Conservation (phyloP, 2,113 vertebrate species). For the Sinocyclocheilus anophthalmus region DNA sequence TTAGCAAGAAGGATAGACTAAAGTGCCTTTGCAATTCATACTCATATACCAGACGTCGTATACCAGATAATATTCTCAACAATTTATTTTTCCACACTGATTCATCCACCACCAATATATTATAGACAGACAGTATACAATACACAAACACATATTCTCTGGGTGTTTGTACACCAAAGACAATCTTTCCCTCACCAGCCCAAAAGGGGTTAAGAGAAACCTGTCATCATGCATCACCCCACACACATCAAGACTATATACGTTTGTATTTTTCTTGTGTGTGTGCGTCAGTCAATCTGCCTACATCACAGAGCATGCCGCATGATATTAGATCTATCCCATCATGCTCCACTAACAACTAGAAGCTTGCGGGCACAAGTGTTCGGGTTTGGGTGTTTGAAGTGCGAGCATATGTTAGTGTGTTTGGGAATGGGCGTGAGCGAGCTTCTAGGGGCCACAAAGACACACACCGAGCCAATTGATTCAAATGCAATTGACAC, state of each 20-base stretch:
- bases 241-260: conserved; percentile 7
- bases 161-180: background rate
- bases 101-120: background rate
- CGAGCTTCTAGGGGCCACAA: background rate
- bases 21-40: no score
- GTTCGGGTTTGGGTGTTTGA: conserved; percentile 32
- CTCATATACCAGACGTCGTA: no score
- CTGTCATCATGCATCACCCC: conserved; percentile 23
- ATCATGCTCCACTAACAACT: conserved; percentile 35
- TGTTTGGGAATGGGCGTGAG: conserved; percentile 14
- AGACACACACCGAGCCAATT: background rate
- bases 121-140: background rate
- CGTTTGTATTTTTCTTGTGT: conserved; percentile 25
- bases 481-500: background rate
- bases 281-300: conserved; percentile 24
- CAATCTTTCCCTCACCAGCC: background rate
- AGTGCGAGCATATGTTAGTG: conserved; percentile 1
- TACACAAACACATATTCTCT: background rate
- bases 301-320: conserved; percentile 6
- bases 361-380: conserved; percentile 26
- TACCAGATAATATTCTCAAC: no score
- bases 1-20: no score
- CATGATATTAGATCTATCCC: conserved; percentile 23
- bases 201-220: conserved; percentile 3
- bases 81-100: background rate